A percentile compares a stretch with the other conserved stretches of the same genome.
Conservation (phyloP, 2,113 vertebrate genomes). For the Myrmecophaga tridactyla region DNA sequence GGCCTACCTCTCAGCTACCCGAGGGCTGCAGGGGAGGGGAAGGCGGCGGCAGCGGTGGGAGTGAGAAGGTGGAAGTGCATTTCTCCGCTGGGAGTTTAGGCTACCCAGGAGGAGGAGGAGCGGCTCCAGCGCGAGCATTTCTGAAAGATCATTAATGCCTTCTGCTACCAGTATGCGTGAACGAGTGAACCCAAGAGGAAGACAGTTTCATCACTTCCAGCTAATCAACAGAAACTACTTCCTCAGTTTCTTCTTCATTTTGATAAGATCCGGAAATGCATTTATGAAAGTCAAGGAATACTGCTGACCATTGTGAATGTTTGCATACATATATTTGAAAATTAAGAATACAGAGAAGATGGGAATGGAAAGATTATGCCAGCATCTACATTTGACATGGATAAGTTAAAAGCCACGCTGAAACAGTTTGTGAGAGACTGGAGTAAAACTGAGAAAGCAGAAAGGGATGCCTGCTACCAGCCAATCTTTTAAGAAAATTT, state of each 20-base stretch:
- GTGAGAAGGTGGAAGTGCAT: conserved; percentile 72
- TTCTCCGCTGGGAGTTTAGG: conserved; percentile 65
- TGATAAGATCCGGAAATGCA: conserved; percentile 90
- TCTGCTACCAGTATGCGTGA: conserved; percentile 94
- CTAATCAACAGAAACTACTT: conserved; percentile 90
- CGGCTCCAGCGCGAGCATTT: conserved; percentile 93
- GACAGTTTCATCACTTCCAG: conserved; percentile 92
- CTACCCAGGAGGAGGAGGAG: conserved; percentile 87
- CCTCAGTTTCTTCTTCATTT: conserved; percentile 90
- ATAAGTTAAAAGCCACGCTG: conserved; percentile 98
- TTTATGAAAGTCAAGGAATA: conserved; percentile 95
- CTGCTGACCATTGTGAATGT: conserved; percentile 94
- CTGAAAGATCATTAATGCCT: conserved; percentile 96
- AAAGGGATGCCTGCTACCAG: conserved; percentile 95
- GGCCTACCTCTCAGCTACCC: conserved; percentile 43
- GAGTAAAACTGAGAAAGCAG: conserved; percentile 93
- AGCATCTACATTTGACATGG: conserved; percentile 99
- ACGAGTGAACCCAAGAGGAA: conserved; percentile 90
- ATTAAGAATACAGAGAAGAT: conserved; percentile 95
- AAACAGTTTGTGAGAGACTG: conserved; percentile 99
- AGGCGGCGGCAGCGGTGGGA: conserved; percentile 20
- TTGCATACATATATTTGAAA: conserved; percentile 97
- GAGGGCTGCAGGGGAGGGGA: conserved; percentile 40
- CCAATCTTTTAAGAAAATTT: conserved; percentile 96
- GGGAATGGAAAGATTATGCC: conserved; percentile 88